Conservation (phyloP, 1,140 invertebrate genomes). For the Polyergus mexicanus region DNA sequence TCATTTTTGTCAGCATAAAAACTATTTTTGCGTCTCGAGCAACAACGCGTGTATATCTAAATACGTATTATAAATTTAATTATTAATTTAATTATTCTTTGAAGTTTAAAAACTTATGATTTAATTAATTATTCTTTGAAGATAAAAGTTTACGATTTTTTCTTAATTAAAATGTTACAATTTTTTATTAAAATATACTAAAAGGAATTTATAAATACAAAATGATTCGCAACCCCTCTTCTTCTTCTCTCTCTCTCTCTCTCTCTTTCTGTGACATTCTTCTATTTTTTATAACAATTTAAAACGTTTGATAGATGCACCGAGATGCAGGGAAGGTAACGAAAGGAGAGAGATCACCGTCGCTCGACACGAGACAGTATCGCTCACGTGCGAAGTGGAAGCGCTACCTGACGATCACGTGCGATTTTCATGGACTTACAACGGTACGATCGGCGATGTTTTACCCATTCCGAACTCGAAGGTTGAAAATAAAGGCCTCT, state of each 20-base stretch:
- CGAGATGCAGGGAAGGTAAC: slow-evolving; percentile 88
- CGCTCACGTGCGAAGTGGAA: slow-evolving; percentile 93
- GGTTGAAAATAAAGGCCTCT: slow-evolving; percentile 89
- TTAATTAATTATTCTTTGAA: neutral
- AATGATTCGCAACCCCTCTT: neutral
- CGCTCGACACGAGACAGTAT: slow-evolving; percentile 88
- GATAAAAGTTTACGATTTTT: neutral
- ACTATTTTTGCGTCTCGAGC: neutral
- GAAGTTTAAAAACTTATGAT: too few relatives aligned
- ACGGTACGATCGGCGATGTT: slow-evolving; percentile 90
- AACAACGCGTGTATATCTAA: neutral
- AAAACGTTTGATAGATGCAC: slow-evolving; percentile 86
- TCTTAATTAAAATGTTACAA: neutral
- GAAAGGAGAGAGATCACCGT: slow-evolving; percentile 88
- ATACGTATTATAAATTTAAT: too few relatives aligned
- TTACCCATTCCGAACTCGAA: slow-evolving; percentile 87
- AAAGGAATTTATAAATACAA: neutral
- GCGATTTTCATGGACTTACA: slow-evolving; percentile 93
- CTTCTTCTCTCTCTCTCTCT: too few relatives aligned
- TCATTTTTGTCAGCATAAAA: neutral
- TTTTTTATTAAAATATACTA: neutral
- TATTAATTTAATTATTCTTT: neutral
- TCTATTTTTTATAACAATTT: neutral
- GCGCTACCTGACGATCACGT: slow-evolving; percentile 90
- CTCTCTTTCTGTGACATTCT: neutral